Base-by-base conservation (phyloP, 2,888 invertebrate species). In the Papilio protenor region DNA sequence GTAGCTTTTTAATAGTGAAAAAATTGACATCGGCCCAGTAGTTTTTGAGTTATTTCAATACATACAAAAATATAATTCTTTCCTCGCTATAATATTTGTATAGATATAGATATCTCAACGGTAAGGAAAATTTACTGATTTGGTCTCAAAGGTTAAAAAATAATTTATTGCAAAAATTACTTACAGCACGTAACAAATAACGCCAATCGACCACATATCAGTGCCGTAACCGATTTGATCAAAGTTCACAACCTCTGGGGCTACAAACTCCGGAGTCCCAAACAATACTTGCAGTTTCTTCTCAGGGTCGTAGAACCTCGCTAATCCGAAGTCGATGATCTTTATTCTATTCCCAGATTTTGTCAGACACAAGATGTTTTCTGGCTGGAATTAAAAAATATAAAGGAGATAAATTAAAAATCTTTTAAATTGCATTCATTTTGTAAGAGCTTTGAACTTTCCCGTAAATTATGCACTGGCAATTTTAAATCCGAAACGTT, bases 201-300 rank as follows among this genome's bases (percentile, higher is more conserved):
- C 99, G 66, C 99, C 99, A 40, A 99, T 97, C 76, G 98, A 98
- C 99, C 99, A 99, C 99, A 99, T 99, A 88, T 99, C 99, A 0
- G 99, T 99, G 12, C 98, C 97, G 87, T 97, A 99, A 77, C 98
- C 98, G 85, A 99, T 98, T 87, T 97, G 97, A 89, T 99, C 99
- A 91, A 99, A 99, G 95, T 99, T 99, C 61, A 99, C 98, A 45
- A 99, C 99, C 95, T 99, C 99, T 0, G 99, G 99, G 0, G 99
- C 99, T 73, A 99, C 99, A 89, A 99, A 99, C 94, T 99, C 99
- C 0, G 99, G 99, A 0, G 99, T 99, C 1, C 99, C 99, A 88
- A 99, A 99, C 75, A 99, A 94, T 5, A 99, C 98, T 92, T 98
- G 98, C 75, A 99, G 94, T 87, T 98, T 98, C 95, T 98, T 98